Base-by-base conservation (phyloP, 2,113 vertebrate genomes). In the Stomatorhinus ivindoensis region DNA sequence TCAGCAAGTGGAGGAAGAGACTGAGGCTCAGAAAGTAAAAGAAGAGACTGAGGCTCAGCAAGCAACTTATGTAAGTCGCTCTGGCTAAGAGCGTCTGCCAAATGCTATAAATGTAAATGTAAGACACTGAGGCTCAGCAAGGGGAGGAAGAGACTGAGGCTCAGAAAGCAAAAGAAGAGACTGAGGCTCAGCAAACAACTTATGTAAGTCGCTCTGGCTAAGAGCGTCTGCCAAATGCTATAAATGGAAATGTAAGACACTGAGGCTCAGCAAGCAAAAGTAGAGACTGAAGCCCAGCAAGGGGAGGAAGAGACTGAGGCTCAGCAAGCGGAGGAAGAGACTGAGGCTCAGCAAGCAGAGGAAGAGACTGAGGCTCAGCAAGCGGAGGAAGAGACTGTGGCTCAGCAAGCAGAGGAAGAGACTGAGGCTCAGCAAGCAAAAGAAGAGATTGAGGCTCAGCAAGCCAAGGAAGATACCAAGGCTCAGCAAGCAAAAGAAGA, bases 401-500 rank as follows among this genome's bases (percentile, higher is more conserved):
- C 31, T 0, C 50, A 35, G 3, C 65, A 27, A 35, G 11, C 0
- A 0, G 0, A 10, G 4, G 4, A 31, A 31, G 27, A 24, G 11
- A 31, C 65, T 15, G 31, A 73, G 9, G 31, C 31, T 4, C 50
- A 17, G 13, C 27, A 11, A 31, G 27, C 0, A 1, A 1, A 73
- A 3, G 58, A n/a, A 58, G 21, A 21, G 19, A 48, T 10, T 48
- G 47, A 48, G 9, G 47, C 47, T 10, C 47, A 2, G 9, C 4
- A 27, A n/a, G 7, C n/a, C n/a, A n/a, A n/a, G n/a, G n/a, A n/a
- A n/a, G n/a, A n/a, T n/a, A n/a, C n/a, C n/a, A n/a, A n/a, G n/a
- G n/a, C n/a, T n/a, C n/a, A n/a, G n/a, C n/a, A n/a, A n/a, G n/a
- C n/a, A n/a, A n/a, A n/a, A n/a, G 0, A 27, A n/a, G n/a, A 19